phyloP scores from a whole-genome alignment of 2,888 invertebrate genomes.

The Homarus gammarus region DNA sequence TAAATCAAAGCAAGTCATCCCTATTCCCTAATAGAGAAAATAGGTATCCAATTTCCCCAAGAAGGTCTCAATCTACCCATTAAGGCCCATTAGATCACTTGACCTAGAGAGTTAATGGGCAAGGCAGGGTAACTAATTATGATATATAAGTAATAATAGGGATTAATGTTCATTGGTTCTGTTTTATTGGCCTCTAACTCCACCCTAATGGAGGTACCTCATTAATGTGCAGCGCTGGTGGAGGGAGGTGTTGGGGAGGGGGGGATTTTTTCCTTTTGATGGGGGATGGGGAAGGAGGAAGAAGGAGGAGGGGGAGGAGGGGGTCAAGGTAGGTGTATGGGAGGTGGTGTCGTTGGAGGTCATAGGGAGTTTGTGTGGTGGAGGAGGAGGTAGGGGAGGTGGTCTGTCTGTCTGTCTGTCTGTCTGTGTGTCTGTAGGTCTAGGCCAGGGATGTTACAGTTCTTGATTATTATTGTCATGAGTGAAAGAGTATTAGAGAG shows the following conservation, averaged over 20 bases:
- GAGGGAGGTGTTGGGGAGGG: neutral
- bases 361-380: neutral
- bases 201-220: constrained; percentile 44
- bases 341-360: no score
- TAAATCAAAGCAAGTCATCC: neutral
- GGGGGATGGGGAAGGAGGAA: neutral
- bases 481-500: no score
- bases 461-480: no score
- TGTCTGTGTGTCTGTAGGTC: neutral
- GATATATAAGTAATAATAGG: constrained; percentile 64
- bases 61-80: neutral
- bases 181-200: constrained; percentile 58
- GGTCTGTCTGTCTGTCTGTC: neutral
- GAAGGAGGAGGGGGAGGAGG: no score
- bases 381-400: neutral
- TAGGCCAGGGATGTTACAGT: neutral
- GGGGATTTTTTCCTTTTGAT: neutral
- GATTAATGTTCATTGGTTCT: constrained; percentile 62
- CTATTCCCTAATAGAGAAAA: neutral
- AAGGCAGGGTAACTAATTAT: constrained; percentile 48
- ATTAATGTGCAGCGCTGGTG: constrained; percentile 29
- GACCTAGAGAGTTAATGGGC: constrained; percentile 2
- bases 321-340: no score
- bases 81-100: neutral
- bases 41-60: constrained; percentile 2